Percentiles rank a stretch among this genome's conserved stretches.
phyloP scores from a whole-genome alignment of 2,888 invertebrate species.

The Leptopilina drosophilae region DNA sequence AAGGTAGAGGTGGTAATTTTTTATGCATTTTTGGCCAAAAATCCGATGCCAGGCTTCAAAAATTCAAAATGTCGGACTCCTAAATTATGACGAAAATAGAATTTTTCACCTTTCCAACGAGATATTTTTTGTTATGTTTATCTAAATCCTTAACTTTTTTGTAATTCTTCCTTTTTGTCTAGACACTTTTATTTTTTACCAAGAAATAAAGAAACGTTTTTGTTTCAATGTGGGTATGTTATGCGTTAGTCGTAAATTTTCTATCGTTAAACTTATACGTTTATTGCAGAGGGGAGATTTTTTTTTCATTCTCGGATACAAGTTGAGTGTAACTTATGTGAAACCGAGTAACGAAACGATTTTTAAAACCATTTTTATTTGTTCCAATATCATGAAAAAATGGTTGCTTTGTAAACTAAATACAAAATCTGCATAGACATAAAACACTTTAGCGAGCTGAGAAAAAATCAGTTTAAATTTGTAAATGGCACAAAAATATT shows the following conservation, averaged over 20 bases:
- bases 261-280: slow-evolving; percentile 13
- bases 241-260: slow-evolving; percentile 10
- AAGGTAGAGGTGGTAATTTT: too few relatives aligned
- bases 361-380: slow-evolving; percentile 24
- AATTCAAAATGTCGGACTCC: too few relatives aligned
- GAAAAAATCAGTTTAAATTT: background rate
- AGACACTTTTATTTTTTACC: background rate
- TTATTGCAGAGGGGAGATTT: background rate
- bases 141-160: background rate
- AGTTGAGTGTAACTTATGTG: background rate
- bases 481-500: background rate
- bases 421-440: background rate
- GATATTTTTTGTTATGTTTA: too few relatives aligned
- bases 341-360: slow-evolving; percentile 8
- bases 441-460: background rate
- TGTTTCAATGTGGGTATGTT: too few relatives aligned
- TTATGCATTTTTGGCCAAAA: too few relatives aligned
- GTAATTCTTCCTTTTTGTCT: background rate
- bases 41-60: too few relatives aligned
- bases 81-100: too few relatives aligned
- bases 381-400: slow-evolving; percentile 4
- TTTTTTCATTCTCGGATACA: background rate
- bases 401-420: background rate
- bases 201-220: background rate
- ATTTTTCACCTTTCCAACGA: too few relatives aligned